Percentiles rank a stretch among this genome's conserved stretches.
phyloP scores from a whole-genome alignment of 2,113 vertebrate species.

The Otolemur garnettii region DNA sequence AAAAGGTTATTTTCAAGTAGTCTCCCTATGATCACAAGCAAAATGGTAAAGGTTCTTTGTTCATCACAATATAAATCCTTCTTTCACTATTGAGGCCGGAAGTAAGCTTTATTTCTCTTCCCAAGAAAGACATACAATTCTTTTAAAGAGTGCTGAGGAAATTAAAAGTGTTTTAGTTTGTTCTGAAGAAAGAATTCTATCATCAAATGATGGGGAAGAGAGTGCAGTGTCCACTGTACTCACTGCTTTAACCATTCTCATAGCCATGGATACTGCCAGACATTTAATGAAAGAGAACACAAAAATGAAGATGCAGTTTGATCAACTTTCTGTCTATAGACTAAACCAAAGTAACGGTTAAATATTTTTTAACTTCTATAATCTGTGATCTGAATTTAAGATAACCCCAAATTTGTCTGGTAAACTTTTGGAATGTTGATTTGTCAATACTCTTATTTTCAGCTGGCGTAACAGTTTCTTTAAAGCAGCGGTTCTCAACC shows the following conservation, averaged over 20 bases:
- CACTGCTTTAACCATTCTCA: background rate
- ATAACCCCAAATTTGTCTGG: background rate
- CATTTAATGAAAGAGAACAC: slow-evolving; percentile 5
- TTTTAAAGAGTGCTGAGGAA: slow-evolving; percentile 33
- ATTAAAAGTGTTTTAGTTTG: slow-evolving; percentile 15
- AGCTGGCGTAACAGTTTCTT: background rate
- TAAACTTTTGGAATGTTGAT: slow-evolving; percentile 54
- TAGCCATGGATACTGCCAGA: background rate
- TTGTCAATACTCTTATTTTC: slow-evolving; percentile 24
- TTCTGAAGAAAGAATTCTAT: slow-evolving; percentile 38
- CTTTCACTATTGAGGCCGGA: background rate
- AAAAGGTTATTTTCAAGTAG: background rate
- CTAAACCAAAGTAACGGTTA: slow-evolving; percentile 48
- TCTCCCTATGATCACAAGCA: background rate
- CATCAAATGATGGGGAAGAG: background rate
- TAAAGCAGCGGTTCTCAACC: background rate
- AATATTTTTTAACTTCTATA: background rate
- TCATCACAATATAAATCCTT: background rate
- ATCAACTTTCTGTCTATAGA: background rate
- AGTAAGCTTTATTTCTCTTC: background rate
- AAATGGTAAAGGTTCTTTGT: background rate
- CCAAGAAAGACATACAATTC: background rate
- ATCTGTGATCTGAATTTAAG: slow-evolving; percentile 44
- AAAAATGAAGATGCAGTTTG: background rate
- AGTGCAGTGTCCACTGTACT: accelerated